A percentile compares a stretch with the other conserved stretches of the same genome.
These are phyloP conservation scores for Acheta domesticus DNA, from an alignment of 2,888 invertebrate genomes.

Conservation along the genomic window DNA sequence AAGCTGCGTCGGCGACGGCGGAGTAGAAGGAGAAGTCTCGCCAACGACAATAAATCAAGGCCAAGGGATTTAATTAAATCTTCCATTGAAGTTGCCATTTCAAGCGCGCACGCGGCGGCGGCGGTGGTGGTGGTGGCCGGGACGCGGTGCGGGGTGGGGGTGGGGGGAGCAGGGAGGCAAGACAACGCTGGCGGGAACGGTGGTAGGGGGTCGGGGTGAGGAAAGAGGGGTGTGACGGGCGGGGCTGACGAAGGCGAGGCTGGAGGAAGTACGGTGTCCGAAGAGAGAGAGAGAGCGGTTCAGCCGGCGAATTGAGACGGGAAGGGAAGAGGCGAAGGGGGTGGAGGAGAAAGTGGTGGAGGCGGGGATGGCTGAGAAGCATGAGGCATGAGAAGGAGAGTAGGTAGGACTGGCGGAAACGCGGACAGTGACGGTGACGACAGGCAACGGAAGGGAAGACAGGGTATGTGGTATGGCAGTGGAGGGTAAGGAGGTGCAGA, in stretches of 20 bases:
- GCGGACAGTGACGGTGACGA: no score
- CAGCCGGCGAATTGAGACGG: background rate
- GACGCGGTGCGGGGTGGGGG: background rate
- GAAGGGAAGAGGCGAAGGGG: background rate
- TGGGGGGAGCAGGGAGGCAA: background rate
- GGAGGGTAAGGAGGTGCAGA: no score
- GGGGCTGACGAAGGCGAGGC: no score
- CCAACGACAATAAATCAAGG: conserved; percentile 55
- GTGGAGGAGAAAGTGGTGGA: background rate
- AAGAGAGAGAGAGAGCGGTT: background rate
- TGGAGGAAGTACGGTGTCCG: no score
- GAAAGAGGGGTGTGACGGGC: no score
- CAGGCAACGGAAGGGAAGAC: no score
- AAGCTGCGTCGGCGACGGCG: background rate
- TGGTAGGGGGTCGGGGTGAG: background rate
- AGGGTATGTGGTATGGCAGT: no score
- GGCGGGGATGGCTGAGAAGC: background rate
- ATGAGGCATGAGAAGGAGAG: conserved; percentile 21
- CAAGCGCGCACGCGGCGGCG: conserved; percentile 53
- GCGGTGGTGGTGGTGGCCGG: conserved; percentile 46
- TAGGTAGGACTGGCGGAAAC: conserved; percentile 25
- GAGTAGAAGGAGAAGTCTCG: background rate
- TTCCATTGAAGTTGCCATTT: conserved; percentile 60
- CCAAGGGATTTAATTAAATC: conserved; percentile 60
- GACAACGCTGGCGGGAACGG: background rate